phyloP scores from a whole-genome alignment of 23 tunicate species.

The Botrylloides violaceus region DNA sequence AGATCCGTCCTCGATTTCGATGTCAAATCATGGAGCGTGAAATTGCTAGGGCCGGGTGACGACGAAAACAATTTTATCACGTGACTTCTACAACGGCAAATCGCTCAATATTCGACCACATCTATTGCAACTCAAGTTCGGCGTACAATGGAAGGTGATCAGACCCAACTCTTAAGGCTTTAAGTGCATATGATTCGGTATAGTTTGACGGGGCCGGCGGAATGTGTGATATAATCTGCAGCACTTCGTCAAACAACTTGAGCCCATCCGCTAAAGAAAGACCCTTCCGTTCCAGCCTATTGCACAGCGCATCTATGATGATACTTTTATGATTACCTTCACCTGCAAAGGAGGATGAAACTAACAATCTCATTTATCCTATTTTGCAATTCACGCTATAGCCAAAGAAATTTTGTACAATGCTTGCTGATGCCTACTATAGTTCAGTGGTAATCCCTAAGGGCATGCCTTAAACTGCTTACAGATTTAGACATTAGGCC shows the following conservation, averaged over 20 bases:
- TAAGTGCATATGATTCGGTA: constrained; percentile 1
- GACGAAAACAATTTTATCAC: too few species aligned
- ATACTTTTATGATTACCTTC: not conserved
- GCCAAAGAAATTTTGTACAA: too few species aligned
- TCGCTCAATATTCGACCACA: not conserved
- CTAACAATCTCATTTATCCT: too few species aligned
- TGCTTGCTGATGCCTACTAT: too few species aligned
- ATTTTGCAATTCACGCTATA: too few species aligned
- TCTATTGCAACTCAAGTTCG: constrained; percentile 5
- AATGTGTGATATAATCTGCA: not conserved
- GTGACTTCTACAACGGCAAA: too few species aligned
- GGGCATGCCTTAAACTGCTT: too few species aligned
- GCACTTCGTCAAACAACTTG: not conserved
- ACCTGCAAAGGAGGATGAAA: not conserved
- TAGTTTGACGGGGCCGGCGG: not conserved
- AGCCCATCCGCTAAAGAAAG: not conserved
- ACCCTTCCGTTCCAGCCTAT: not conserved
- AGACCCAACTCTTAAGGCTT: constrained; percentile 17
- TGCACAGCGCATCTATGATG: not conserved
- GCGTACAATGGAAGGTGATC: constrained; percentile 22
- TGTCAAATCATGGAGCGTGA: too few species aligned
- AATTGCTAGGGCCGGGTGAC: too few species aligned
- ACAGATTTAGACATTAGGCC: too few species aligned
- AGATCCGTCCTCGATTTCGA: too few species aligned
- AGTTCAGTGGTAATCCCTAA: too few species aligned